Conservation (phyloP, 2,888 invertebrate species). For the Caenorhabditis sulstoni region DNA sequence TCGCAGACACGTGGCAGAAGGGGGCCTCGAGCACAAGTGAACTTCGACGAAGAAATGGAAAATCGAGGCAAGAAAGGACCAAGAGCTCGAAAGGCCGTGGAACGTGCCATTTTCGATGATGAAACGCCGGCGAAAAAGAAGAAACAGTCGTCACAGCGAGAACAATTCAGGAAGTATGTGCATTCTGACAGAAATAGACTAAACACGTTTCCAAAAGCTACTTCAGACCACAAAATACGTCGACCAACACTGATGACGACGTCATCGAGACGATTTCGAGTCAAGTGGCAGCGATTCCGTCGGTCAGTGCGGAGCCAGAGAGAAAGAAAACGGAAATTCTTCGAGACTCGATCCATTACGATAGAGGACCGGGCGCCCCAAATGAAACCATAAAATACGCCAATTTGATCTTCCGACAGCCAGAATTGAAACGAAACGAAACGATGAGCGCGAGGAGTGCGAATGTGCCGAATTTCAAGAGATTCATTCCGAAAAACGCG, state of each 20-base stretch:
- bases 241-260: not conserved
- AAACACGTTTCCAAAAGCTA: not conserved
- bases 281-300: slow-evolving; percentile 25
- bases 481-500: slow-evolving; percentile 26
- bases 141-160: not conserved
- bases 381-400: slow-evolving; percentile 47
- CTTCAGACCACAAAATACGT: slow-evolving; percentile 16
- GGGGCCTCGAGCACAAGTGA: slow-evolving; percentile 15
- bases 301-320: slow-evolving; percentile 5
- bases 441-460: slow-evolving; percentile 5
- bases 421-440: not conserved
- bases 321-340: not conserved
- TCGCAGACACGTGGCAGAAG: slow-evolving; percentile 27
- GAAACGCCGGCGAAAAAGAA: slow-evolving; percentile 43
- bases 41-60: slow-evolving; percentile 37
- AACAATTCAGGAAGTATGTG: slow-evolving; percentile 7
- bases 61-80: slow-evolving; percentile 29
- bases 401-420: slow-evolving; percentile 34
- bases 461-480: slow-evolving; percentile 32
- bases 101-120: not conserved
- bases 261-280: slow-evolving; percentile 9
- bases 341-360: not conserved
- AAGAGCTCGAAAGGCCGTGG: slow-evolving; percentile 19
- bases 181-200: not conserved
- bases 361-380: slow-evolving; percentile 32